Conservation (phyloP, 2,113 vertebrate species). For the Actenoides lindsayi region DNA sequence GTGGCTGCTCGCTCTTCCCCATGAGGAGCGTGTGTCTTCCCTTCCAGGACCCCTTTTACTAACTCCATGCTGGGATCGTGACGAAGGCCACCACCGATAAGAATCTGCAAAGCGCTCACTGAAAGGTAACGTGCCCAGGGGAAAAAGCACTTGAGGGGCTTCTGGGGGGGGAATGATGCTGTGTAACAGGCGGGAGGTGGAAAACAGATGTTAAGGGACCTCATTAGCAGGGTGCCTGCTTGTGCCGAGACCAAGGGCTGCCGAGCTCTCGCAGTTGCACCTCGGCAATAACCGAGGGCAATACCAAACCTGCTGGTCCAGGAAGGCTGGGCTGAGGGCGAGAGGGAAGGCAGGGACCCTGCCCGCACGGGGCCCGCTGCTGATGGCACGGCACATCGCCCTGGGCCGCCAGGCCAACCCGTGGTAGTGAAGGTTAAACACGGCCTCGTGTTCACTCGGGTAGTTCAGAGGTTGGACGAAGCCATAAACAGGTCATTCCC, state of each 20-base stretch:
- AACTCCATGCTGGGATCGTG: fast-evolving
- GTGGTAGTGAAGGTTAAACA: neutral
- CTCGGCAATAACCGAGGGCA: neutral
- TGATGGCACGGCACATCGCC: neutral
- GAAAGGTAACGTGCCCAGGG: neutral
- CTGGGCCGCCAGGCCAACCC: fast-evolving
- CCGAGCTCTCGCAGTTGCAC: fast-evolving
- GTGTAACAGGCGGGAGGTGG: neutral
- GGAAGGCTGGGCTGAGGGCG: neutral
- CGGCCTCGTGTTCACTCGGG: neutral
- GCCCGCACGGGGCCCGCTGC: no score
- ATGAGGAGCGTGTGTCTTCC: no score
- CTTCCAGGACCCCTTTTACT: neutral
- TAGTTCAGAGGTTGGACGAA: neutral
- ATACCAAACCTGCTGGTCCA: neutral
- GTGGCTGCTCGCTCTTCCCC: neutral
- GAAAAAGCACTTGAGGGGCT: neutral
- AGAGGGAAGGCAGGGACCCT: fast-evolving
- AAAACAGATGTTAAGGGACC: neutral
- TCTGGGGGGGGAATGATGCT: neutral
- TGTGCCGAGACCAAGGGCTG: neutral
- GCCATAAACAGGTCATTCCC: neutral
- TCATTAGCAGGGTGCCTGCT: neutral
- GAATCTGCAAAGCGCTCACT: neutral
- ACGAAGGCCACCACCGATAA: fast-evolving